Conservation (phyloP, 1,140 invertebrate genomes). For the Riptortus pedestris region DNA sequence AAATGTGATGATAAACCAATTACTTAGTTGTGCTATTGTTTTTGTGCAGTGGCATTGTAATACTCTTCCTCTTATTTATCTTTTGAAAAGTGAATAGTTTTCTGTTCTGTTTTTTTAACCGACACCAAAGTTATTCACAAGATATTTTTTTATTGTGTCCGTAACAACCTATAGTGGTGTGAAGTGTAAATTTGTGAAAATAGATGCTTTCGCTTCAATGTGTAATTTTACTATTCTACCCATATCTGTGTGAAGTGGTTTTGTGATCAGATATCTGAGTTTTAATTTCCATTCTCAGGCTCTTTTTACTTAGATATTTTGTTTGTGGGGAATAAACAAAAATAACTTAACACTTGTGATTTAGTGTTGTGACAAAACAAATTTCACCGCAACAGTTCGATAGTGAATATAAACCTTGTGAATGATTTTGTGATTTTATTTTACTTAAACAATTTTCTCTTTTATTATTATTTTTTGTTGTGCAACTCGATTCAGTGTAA, state of each 20-base stretch:
- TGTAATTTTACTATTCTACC: slow-evolving; percentile 4
- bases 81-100: slow-evolving; percentile 4
- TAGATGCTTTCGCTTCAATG: slow-evolving; percentile 1
- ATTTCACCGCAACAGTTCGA: too few species aligned
- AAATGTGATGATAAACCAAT: not conserved
- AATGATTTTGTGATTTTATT: too few species aligned
- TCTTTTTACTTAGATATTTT: too few species aligned
- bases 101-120: not conserved
- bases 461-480: too few species aligned
- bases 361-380: too few species aligned
- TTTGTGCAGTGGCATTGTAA: not conserved
- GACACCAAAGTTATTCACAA: not conserved
- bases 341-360: too few species aligned
- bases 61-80: not conserved
- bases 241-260: slow-evolving; percentile 17
- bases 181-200: slow-evolving; percentile 9
- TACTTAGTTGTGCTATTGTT: not conserved
- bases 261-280: too few species aligned
- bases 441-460: too few species aligned
- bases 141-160: not conserved
- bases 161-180: slow-evolving; percentile 5
- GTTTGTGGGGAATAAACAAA: too few species aligned
- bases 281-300: too few species aligned
- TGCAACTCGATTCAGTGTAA: too few species aligned
- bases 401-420: too few species aligned